Evolutionary conservation across 2,113 vertebrate genomes (phyloP), one percentile per base, ranked within the genome.

Genomic region (Stegostoma tigrinum): DNA sequence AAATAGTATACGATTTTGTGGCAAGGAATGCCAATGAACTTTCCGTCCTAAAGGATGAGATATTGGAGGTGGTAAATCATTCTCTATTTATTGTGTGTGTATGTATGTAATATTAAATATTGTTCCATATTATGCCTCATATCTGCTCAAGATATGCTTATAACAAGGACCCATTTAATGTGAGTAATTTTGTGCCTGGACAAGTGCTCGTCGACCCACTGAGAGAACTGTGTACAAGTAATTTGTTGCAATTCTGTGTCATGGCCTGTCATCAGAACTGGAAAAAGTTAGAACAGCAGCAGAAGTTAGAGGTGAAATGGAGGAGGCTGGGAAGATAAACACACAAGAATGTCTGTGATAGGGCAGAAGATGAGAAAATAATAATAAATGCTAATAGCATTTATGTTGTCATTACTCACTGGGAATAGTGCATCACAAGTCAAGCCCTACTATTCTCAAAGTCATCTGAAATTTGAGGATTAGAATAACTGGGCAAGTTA

Each of bases 21-120:
- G 99, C 99, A 0, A 97, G 98, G 17, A 99, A 99, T 38, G 98
- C 98, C 97, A 99, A 98, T 0, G 99, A 99, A 96, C 97, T 99
- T 72, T 99, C 99, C 0, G 99, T 99, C 96, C 98, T 99, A 90
- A 98, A 98, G 97, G 98, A 98, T 6, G 99, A 99, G 96, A 97
- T 99, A 96, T 97, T 99, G 1, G 98, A 99, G 98, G 99, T 99
- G 96, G 89, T 95, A 14, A 75, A 0, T 0, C 23, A 93, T 72
- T 17, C 86, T 95, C 34, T 34, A 17, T 83, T 90, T 0, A 94
- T 89, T 70, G 14, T 70, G 30, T 24, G 23, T 87, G 80, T 87
- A 27, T 48, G 12, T 15, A 4, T 17, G 7, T 61, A 24, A 70
- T 24, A 34, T 30, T 90, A 64, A 90, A 55, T 61, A 61, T 61